Percentiles rank a stretch among this genome's conserved stretches.
Conservation (phyloP, 2,888 invertebrate species). For the Sicus ferrugineus region DNA sequence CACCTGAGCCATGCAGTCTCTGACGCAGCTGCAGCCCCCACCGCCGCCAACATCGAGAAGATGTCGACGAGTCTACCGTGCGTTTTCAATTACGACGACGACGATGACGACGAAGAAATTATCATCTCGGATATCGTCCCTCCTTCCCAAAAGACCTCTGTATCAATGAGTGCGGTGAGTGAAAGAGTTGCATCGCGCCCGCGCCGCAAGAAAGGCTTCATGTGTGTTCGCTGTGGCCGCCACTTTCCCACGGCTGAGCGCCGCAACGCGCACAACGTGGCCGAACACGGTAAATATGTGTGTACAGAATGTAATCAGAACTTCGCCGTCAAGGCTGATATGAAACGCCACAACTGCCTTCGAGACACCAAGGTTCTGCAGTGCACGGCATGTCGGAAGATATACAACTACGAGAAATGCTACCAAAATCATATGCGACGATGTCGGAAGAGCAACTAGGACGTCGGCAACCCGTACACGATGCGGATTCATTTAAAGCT, state of each 20-base stretch:
- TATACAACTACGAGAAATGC: constrained; percentile 27
- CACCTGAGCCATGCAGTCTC: constrained; percentile 15
- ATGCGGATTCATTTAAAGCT: no score
- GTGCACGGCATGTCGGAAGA: constrained; percentile 18
- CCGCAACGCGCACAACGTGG: constrained; percentile 16
- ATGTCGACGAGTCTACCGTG: background rate
- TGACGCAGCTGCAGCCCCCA: background rate
- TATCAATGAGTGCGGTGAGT: background rate
- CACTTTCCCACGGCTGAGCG: constrained; percentile 8
- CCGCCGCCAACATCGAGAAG: background rate
- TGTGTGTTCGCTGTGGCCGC: background rate
- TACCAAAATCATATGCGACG: constrained; percentile 18
- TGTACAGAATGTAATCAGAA: constrained; percentile 9
- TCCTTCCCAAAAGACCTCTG: background rate
- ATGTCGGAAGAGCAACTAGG: background rate
- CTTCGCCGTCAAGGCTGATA: constrained; percentile 12
- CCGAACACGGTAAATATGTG: constrained; percentile 21
- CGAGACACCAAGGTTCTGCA: background rate
- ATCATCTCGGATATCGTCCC: background rate
- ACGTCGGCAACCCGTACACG: background rate
- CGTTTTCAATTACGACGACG: constrained; percentile 24
- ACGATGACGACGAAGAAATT: constrained; percentile 5
- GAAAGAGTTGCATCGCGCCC: no score
- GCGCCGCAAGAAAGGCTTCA: background rate
- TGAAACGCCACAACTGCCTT: constrained; percentile 15